Evolutionary conservation across 2,888 invertebrate species (phyloP).

Genomic region (Isoperla grammatica): DNA sequence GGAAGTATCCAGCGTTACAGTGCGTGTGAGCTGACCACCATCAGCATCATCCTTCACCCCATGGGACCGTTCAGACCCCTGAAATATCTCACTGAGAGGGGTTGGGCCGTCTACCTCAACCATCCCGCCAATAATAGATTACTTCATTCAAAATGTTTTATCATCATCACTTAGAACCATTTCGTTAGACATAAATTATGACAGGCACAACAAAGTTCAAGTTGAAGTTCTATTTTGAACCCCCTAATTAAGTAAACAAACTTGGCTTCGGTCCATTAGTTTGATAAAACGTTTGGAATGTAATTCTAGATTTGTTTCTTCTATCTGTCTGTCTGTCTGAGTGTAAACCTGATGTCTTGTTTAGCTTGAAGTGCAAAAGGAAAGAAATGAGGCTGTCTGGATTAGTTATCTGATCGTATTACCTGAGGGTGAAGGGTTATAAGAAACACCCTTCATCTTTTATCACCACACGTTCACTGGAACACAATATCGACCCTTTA

Average conservation of each 20-base stretch:
- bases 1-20: too few species aligned
- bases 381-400: background rate
- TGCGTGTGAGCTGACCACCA: too few species aligned
- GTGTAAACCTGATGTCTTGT: constrained; percentile 2
- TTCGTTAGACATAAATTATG: too few species aligned
- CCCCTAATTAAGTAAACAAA: constrained; percentile 9
- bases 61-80: too few species aligned
- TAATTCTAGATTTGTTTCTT: constrained; percentile 1
- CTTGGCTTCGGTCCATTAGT: constrained; percentile 4
- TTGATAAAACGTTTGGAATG: background rate
- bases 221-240: constrained; percentile 3
- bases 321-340: background rate
- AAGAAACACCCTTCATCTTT: background rate
- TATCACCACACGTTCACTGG: background rate
- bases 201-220: too few species aligned
- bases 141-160: too few species aligned
- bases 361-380: background rate
- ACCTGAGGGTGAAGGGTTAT: background rate
- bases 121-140: too few species aligned
- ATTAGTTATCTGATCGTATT: background rate
- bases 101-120: too few species aligned
- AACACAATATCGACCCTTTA: too few species aligned
- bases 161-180: too few species aligned
- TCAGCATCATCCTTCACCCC: too few species aligned
- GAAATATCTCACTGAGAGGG: too few species aligned